Evolutionary conservation across 1,140 invertebrate species (phyloP).

Genomic region (Diabrotica virgifera): DNA sequence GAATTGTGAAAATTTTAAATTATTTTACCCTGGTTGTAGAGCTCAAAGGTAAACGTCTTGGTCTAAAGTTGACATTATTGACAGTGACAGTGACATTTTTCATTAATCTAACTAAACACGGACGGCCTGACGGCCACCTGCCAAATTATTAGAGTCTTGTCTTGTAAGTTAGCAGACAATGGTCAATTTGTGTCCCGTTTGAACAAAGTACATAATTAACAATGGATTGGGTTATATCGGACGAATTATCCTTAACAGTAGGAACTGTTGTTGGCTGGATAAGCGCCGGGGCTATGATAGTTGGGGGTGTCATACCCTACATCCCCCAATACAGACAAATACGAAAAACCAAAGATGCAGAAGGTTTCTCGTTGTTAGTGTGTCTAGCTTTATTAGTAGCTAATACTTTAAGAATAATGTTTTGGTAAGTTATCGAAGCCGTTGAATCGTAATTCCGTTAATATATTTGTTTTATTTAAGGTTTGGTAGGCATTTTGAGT

Average conservation of each 20-base stretch:
- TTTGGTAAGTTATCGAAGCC: conserved; percentile 76
- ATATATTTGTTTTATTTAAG: conserved; percentile 53
- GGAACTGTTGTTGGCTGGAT: conserved; percentile 64
- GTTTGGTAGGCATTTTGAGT: conserved; percentile 97
- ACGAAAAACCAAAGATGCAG: conserved; percentile 81
- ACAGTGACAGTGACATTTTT: too few species aligned
- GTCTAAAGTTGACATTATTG: too few species aligned
- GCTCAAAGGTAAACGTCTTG: too few species aligned
- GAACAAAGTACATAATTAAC: conserved; percentile 27
- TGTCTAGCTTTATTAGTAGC: conserved; percentile 92
- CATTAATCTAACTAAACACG: too few species aligned
- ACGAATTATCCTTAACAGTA: conserved; percentile 63
- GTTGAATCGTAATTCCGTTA: neutral
- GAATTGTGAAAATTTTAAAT: too few species aligned
- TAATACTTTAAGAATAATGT: conserved; percentile 94
- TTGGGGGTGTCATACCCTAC: conserved; percentile 83
- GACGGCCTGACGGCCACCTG: neutral
- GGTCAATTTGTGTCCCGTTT: neutral
- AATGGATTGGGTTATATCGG: conserved; percentile 71
- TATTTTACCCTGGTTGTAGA: too few species aligned
- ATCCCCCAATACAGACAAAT: conserved; percentile 95
- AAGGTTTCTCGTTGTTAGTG: conserved; percentile 95
- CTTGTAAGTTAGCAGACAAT: neutral
- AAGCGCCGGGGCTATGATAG: conserved; percentile 80
- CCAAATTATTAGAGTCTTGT: neutral